These are phyloP conservation scores for Rhynchonycteris naso DNA, from an alignment of 2,797 vertebrate genomes.

Conservation along the genomic window DNA sequence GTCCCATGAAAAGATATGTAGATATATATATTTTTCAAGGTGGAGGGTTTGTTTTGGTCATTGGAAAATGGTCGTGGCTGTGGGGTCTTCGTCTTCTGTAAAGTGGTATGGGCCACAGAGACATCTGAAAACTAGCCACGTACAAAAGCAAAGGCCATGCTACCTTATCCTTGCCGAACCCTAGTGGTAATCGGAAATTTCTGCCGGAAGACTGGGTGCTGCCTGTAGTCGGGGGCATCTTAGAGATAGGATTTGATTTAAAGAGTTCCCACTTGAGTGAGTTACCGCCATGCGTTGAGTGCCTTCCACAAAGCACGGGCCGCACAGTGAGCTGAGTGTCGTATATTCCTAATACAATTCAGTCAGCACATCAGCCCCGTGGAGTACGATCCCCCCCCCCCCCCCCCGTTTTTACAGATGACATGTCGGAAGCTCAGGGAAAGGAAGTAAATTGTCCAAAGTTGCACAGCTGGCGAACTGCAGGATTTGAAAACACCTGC, in stretches of 20 bases:
- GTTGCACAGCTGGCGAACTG: neutral
- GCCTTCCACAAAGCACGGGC: neutral
- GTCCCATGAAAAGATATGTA: neutral
- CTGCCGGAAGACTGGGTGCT: neutral
- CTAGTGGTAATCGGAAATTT: neutral
- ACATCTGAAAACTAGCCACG: neutral
- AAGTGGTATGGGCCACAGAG: neutral
- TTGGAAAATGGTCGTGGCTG: neutral
- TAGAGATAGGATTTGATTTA: neutral
- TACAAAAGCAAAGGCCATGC: neutral
- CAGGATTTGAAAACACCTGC: neutral
- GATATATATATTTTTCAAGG: neutral
- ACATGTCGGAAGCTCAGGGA: neutral
- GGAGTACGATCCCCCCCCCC: neutral
- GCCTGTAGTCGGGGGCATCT: neutral
- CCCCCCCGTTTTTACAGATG: slow-evolving; percentile 21
- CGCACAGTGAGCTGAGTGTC: neutral
- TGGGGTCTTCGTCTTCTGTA: neutral
- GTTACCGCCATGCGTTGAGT: neutral
- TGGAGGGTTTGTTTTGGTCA: neutral
- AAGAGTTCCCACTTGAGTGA: neutral
- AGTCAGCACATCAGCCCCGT: neutral
- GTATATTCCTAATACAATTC: neutral
- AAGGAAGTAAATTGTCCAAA: neutral
- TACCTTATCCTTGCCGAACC: neutral